Base-by-base conservation (phyloP, 1,140 invertebrate genomes). In the Trissolcus basalis region DNA sequence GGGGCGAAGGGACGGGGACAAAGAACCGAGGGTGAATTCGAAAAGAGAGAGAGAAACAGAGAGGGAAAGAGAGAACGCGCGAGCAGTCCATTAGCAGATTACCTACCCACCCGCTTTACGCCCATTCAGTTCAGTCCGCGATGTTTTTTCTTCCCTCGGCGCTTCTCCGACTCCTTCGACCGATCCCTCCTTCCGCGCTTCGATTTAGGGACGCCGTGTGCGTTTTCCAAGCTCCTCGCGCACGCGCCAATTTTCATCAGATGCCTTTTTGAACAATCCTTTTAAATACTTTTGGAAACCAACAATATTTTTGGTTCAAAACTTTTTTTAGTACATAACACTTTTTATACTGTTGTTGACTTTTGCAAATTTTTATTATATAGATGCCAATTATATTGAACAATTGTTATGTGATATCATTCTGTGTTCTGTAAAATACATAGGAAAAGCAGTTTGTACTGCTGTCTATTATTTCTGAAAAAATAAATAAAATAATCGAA, bases 21-120 rank as follows among this genome's bases (percentile, higher is more conserved):
- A 58, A 63, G 63, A 58, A 71, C 35, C 68, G 68, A 77, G 74
- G 74, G 74, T 77, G 68, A 72, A 71, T 77, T 67, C 56, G 63
- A 50, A 64, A 59, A 65, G 59, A 73, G 61, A 27, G 61, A 59
- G 59, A 15, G 51, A 64, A 49, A 1, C 27, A 45, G 59, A 73
- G 50, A 60, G 69, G 51, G 54, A 35, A 13, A 35, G 55, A 48
- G 54, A 35, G 15, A 19, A 44, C 48, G 49, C 50, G 63, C 56
- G 51, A 77, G 61, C 61, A 73, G 68, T 77, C 75, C 75, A 72
- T 77, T 77, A 77, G 75, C 75, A 77, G 69, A 77, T 77, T 77
- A 77, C 75, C 68, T 77, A 77, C 56, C 73, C 73, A 70, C 73
- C 73, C 67, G 73, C 73, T 77, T 70, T 63, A 70, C 73, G 73